Base-by-base conservation (phyloP, 2,888 invertebrate genomes). In the Lithophane leautieri region DNA sequence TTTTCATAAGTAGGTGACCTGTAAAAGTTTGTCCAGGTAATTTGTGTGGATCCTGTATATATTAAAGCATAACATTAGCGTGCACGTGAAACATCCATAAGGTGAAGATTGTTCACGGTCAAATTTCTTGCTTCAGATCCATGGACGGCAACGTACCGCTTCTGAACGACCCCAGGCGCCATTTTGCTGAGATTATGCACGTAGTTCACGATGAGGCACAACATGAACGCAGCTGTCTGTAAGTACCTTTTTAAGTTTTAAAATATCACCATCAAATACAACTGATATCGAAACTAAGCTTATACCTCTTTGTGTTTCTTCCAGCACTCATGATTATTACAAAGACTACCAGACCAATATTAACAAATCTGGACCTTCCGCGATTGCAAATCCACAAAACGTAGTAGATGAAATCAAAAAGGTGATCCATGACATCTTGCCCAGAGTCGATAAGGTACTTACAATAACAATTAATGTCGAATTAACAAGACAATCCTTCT, bases 391-490 rank as follows among this genome's bases (percentile, higher is more conserved):
- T 9, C 72, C 72, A 19, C 52, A 72, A 54, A 8, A 6, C 0
- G 72, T 70, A 19, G 71, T 72, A 9, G 12, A 56, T 44, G n/a
- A 1, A 44, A 34, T 16, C 19, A 19, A 56, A 0, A 19, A 4
- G 0, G 0, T 70, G 44, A 4, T 56, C 14, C 0, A 0, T 1
- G 14, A 70, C 0, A 16, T 72, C 42, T 0, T 0, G 0, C 34
- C 3, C 1, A 8, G 0, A 0, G 0, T 52, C 2, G 1, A 16
- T 16, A 2, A 71, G 71, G 71, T 71, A 70, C 28, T 9, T n/a
- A 44, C 19, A 14, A 22, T 42, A 44, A 44, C 4, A 42, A 34
- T 12, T 54, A n/a, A 54, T 50, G 14, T 19, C 19, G 12, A 22
- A 25, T 65, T n/a, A 65, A 9, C 11, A 19, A 25, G 12, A 19